Conservation (phyloP, 2,888 invertebrate genomes). For the Oeneis ivallda region DNA sequence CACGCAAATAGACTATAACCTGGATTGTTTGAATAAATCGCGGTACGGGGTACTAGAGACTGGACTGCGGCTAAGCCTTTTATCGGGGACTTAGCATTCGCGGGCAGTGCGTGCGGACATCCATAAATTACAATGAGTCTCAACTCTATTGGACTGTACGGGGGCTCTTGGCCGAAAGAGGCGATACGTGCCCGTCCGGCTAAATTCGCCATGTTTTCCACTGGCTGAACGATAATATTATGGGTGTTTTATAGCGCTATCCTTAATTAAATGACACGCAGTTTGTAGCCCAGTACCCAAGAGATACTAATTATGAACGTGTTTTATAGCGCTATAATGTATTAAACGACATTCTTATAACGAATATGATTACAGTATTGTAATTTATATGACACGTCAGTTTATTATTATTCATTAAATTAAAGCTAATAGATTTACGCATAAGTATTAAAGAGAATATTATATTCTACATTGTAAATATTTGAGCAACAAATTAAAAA, state of each 20-base stretch:
- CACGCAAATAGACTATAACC: conserved; percentile 42
- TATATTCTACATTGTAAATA: no score
- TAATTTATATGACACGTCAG: background rate
- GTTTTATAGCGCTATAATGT: conserved; percentile 12
- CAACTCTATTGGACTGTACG: conserved; percentile 46
- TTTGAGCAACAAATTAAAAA: no score
- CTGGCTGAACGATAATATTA: conserved; percentile 21
- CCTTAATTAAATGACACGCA: background rate
- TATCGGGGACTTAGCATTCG: conserved; percentile 68
- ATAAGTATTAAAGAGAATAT: background rate
- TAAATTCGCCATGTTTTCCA: conserved; percentile 35
- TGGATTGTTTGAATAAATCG: conserved; percentile 42
- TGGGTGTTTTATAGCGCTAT: background rate
- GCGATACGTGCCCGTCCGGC: conserved; percentile 53
- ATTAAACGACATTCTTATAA: conserved; percentile 14
- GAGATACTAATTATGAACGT: background rate
- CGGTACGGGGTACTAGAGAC: conserved; percentile 30
- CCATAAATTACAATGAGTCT: conserved; percentile 76
- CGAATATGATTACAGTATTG: conserved; percentile 1
- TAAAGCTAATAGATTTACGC: background rate
- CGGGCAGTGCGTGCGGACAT: conserved; percentile 54
- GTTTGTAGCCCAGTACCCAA: background rate
- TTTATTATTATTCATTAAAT: background rate
- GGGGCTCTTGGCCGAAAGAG: conserved; percentile 51
- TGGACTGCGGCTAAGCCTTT: conserved; percentile 64